phyloP scores from a whole-genome alignment of 1,140 invertebrate genomes.

The Apis dorsata region DNA sequence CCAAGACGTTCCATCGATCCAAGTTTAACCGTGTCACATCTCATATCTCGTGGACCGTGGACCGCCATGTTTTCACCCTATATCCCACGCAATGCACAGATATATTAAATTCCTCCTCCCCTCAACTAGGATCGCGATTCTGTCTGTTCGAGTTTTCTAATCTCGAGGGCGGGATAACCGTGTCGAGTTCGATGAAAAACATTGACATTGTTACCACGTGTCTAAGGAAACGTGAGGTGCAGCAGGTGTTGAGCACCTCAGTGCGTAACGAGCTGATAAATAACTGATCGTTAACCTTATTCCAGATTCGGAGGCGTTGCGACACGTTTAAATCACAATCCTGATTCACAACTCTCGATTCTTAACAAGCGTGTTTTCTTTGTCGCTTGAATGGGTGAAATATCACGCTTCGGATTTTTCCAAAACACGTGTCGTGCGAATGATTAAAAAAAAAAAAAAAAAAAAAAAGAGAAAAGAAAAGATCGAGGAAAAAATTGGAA shows the following conservation, averaged over 20 bases:
- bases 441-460: no score
- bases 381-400: neutral
- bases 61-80: neutral
- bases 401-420: neutral
- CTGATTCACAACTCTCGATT: slow-evolving; percentile 19
- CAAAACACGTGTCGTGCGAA: no score
- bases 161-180: slow-evolving; percentile 6
- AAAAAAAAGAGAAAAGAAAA: no score
- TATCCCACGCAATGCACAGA: neutral
- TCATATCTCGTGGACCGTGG: neutral
- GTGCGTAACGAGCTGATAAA: slow-evolving; percentile 26
- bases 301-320: neutral
- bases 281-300: slow-evolving; percentile 24
- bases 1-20: neutral
- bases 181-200: neutral
- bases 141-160: slow-evolving; percentile 23
- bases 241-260: neutral
- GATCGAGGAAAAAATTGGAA: no score
- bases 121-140: neutral
- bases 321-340: neutral
- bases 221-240: neutral
- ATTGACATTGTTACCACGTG: slow-evolving; percentile 7
- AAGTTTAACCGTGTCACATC: neutral
- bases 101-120: neutral
- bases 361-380: neutral